A percentile compares a stretch with the other conserved stretches of the same genome.
These are phyloP conservation scores for Pantherophis vulpinus DNA, from an alignment of 2,797 vertebrate genomes.

Conservation along the genomic window DNA sequence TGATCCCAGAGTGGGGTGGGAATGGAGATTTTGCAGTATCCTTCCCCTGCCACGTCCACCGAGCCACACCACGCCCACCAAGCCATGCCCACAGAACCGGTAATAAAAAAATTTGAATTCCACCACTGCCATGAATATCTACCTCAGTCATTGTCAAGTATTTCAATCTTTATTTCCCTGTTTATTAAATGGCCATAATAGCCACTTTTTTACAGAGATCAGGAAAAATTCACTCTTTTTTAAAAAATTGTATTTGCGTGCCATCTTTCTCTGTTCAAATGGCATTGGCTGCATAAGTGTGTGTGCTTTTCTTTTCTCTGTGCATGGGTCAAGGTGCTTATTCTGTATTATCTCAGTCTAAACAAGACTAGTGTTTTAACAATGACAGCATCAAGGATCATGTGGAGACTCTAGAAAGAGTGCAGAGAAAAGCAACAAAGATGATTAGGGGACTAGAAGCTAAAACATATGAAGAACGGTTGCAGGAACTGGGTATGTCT, in stretches of 20 bases:
- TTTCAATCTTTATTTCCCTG: neutral
- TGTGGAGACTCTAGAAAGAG: no score
- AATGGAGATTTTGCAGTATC: no score
- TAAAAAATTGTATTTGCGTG: neutral
- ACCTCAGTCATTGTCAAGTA: neutral
- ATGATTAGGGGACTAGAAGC: no score
- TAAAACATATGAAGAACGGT: no score
- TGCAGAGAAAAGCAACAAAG: no score
- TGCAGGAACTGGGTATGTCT: no score
- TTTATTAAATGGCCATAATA: neutral
- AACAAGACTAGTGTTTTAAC: neutral
- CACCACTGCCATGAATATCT: neutral
- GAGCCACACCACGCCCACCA: no score
- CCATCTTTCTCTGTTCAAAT: neutral
- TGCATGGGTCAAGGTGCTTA: neutral
- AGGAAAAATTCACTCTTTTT: neutral
- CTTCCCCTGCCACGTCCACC: no score
- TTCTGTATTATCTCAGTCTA: neutral
- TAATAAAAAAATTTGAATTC: no score
- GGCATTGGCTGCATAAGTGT: neutral
- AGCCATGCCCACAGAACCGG: no score
- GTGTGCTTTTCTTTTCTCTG: neutral
- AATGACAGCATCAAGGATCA: neutral
- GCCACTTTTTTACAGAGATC: neutral
- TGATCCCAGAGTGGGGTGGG: no score